Evolutionary conservation across 2,888 invertebrate genomes (phyloP), one percentile per base, ranked within the genome.

Genomic region (Zygothrica quintamaculata): DNA sequence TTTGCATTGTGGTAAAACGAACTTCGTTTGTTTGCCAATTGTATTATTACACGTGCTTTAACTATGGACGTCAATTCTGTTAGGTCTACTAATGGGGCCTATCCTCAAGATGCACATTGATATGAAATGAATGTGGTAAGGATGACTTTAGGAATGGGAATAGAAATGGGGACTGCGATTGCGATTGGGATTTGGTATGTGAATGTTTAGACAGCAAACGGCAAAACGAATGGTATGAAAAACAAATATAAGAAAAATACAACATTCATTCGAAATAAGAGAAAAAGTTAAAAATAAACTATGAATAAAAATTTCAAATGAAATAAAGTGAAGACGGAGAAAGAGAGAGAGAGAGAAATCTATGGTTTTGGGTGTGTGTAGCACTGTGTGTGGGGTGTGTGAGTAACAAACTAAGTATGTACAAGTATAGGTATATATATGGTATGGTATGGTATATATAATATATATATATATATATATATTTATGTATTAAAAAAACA

Each of bases 281-380:
- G 85, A 84, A 77, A 78, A 87, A 80, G 88, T 80, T 89, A 88
- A 87, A 88, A 89, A 89, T 88, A 88, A 88, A 89, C 77, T 82
- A 77, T 77, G 84, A 76, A 76, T 77, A 79, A 77, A 77, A 75
- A 47, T 50, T 59, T 22, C 36, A 64, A 65, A 69, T 47, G 48
- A 64, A 70, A 76, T 59, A 65, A 68, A 67, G n/a, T n/a, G n/a
- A n/a, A n/a, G n/a, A n/a, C n/a, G n/a, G n/a, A n/a, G n/a, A n/a
- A n/a, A n/a, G n/a, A n/a, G n/a, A n/a, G n/a, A 22, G 18, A 3
- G 65, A 81, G 84, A 74, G 75, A 69, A 78, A 71, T 78, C 66
- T 67, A 37, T 70, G 50, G 53, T 13, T 64, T 58, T 46, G 15
- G 13, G 36, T n/a, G n/a, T 36, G 13, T 8, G 36, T 31, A 50